A percentile compares a stretch with the other conserved stretches of the same genome.
Conservation (phyloP, 1,140 invertebrate species). For the Trichonephila clavata region DNA sequence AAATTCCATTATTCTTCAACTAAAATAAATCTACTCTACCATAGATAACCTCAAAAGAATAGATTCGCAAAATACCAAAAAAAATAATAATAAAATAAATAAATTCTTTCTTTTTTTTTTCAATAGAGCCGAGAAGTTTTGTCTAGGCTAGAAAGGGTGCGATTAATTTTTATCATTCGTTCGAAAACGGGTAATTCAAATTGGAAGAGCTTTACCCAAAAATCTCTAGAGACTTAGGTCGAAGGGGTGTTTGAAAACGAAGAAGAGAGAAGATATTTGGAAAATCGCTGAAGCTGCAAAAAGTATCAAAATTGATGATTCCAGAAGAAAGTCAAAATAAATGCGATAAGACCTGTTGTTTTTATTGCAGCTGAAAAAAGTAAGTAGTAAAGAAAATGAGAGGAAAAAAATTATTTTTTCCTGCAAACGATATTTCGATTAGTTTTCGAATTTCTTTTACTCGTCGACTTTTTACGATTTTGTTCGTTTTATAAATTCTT, state of each 20-base stretch:
- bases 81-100: too few relatives aligned
- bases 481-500: neutral
- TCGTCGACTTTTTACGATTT: neutral
- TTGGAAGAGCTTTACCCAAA: neutral
- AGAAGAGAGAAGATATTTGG: neutral
- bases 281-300: conserved; percentile 10
- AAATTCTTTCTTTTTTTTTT: too few relatives aligned
- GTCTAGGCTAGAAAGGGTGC: neutral
- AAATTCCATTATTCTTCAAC: too few relatives aligned
- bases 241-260: neutral
- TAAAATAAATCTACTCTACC: too few relatives aligned
- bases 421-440: neutral
- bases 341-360: conserved; percentile 22
- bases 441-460: neutral
- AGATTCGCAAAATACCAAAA: too few relatives aligned
- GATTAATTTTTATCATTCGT: conserved; percentile 24
- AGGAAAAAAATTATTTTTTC: neutral
- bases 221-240: neutral
- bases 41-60: too few relatives aligned
- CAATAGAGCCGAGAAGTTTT: neutral
- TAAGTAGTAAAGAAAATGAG: neutral
- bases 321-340: conserved; percentile 18
- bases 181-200: conserved; percentile 23
- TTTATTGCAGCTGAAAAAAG: conserved; percentile 18
- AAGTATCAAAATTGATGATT: conserved; percentile 27